Conservation (phyloP, 92 coral and sea anemone genomes). For the Porites cylindrica region DNA sequence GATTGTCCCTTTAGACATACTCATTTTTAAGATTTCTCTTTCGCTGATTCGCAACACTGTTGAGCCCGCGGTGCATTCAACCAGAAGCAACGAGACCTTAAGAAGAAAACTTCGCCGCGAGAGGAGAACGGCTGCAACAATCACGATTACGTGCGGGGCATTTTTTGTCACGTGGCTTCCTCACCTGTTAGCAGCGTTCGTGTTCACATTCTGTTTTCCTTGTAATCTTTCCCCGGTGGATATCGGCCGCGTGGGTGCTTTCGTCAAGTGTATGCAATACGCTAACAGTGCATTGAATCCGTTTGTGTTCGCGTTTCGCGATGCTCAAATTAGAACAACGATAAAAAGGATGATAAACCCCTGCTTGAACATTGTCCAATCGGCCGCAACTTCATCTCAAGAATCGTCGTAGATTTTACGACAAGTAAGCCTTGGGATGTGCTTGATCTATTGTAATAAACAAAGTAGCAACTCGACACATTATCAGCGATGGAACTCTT, state of each 20-base stretch:
- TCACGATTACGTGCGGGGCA: conserved; percentile 11
- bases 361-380: conserved; percentile 6
- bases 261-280: conserved; percentile 83
- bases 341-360: not conserved
- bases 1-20: conserved; percentile 62
- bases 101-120: conserved; percentile 26
- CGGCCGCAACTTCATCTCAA: not conserved
- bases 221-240: conserved; percentile 31
- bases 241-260: conserved; percentile 65
- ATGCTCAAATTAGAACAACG: conserved; percentile 67
- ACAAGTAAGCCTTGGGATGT: not conserved
- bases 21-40: conserved; percentile 57
- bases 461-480: not conserved
- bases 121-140: conserved; percentile 32
- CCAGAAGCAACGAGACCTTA: not conserved
- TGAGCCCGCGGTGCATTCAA: not conserved
- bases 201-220: conserved; percentile 44
- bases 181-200: conserved; percentile 33
- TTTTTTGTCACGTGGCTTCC: conserved; percentile 51
- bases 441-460: not conserved
- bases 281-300: conserved; percentile 85
- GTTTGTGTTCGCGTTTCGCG: conserved; percentile 82
- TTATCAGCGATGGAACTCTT: not conserved
- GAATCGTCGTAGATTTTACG: not conserved
- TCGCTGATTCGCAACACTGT: conserved; percentile 6